phyloP scores from a whole-genome alignment of 2,797 vertebrate genomes.

The Paedocypris micromegethes region DNA sequence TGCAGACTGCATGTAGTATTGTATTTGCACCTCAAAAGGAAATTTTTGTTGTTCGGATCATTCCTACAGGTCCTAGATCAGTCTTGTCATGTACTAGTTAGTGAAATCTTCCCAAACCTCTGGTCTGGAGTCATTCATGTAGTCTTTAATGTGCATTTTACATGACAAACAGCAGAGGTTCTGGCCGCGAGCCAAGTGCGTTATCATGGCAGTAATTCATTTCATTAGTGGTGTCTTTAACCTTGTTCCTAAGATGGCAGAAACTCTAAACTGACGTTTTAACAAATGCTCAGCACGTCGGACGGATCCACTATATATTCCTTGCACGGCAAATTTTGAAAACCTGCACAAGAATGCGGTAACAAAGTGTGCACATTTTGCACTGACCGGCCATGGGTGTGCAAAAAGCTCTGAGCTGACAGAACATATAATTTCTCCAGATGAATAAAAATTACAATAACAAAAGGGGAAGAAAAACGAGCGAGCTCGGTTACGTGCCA shows the following conservation, averaged over 20 bases:
- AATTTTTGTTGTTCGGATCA: too few relatives aligned
- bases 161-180: conserved; percentile 32
- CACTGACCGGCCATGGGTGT: conserved; percentile 8
- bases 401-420: conserved; percentile 3
- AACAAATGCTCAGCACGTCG: conserved; percentile 22
- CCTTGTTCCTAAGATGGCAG: conserved; percentile 28
- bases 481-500: conserved; percentile 7
- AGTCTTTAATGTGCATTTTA: conserved; percentile 36
- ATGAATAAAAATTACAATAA: conserved; percentile 10
- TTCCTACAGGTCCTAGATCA: too few relatives aligned
- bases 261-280: conserved; percentile 37
- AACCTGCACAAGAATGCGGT: not conserved
- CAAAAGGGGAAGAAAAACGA: conserved; percentile 9
- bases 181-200: conserved; percentile 40
- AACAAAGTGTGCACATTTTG: conserved; percentile 10
- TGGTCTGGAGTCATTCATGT: conserved; percentile 3
- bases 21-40: too few relatives aligned
- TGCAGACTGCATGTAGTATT: too few relatives aligned
- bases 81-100: too few relatives aligned
- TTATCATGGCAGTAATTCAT: conserved; percentile 37
- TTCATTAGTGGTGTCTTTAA: conserved; percentile 48
- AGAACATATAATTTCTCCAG: conserved; percentile 9
- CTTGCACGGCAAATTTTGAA: conserved; percentile 20
- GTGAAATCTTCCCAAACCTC: too few relatives aligned
- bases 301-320: conserved; percentile 9